Conservation (phyloP, 2,888 invertebrate species). For the Lithophane socia region DNA sequence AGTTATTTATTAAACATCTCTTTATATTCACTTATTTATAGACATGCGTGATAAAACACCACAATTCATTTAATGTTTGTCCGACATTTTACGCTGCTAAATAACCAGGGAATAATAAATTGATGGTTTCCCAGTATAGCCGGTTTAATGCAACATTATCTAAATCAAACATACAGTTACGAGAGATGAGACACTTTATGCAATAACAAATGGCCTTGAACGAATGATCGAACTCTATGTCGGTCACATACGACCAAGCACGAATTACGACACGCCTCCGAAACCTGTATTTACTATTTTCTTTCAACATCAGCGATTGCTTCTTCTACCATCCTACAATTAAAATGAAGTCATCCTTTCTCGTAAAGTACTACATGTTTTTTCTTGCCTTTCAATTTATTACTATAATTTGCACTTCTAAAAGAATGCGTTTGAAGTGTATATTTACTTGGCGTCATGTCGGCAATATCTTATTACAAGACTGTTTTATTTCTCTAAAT, state of each 20-base stretch:
- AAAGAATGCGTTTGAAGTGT: constrained; percentile 28
- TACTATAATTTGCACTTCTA: constrained; percentile 12
- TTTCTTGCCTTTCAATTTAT: constrained; percentile 31
- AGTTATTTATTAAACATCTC: constrained; percentile 16
- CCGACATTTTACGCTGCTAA: constrained; percentile 42
- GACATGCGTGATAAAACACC: constrained; percentile 32
- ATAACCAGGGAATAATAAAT: constrained; percentile 23
- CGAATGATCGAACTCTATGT: constrained; percentile 77
- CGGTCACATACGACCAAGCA: constrained; percentile 73
- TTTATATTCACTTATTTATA: constrained; percentile 35
- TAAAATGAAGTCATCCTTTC: constrained; percentile 47
- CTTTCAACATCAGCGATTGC: constrained; percentile 38
- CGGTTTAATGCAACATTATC: constrained; percentile 21
- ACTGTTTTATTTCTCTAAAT: constrained; percentile 16
- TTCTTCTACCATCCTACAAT: constrained; percentile 41
- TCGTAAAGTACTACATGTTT: constrained; percentile 18
- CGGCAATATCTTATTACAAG: constrained; percentile 11
- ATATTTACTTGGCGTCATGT: constrained; percentile 28
- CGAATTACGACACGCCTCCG: constrained; percentile 75
- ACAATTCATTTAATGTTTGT: constrained; percentile 31
- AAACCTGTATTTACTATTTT: constrained; percentile 72
- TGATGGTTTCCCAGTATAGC: constrained; percentile 4
- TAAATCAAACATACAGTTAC: constrained; percentile 64
- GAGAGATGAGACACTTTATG: constrained; percentile 73
- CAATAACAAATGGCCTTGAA: constrained; percentile 82